A percentile compares a stretch with the other conserved stretches of the same genome.
phyloP scores from a whole-genome alignment of 2,888 invertebrate genomes.

The Xylophagus ater region DNA sequence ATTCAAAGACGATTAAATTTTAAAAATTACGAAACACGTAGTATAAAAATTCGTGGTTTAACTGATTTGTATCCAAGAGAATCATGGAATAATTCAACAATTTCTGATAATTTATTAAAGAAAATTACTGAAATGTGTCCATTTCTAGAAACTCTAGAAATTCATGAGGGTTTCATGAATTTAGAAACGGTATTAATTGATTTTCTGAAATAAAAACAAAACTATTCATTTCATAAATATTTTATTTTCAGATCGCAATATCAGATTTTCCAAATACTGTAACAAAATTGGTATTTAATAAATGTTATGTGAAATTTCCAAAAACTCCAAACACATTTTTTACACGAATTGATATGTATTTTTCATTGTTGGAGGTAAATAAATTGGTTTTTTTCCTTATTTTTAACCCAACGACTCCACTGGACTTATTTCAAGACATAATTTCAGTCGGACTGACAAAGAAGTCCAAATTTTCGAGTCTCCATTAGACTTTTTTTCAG shows the following conservation, averaged over 20 bases:
- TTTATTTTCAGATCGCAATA: conserved; percentile 46
- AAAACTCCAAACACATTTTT: conserved; percentile 31
- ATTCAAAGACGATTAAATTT: conserved; percentile 29
- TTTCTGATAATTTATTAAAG: conserved; percentile 27
- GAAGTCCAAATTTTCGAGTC: too few species aligned
- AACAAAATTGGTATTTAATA: conserved; percentile 43
- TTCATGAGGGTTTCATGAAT: conserved; percentile 34
- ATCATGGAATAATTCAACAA: conserved; percentile 19
- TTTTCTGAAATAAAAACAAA: neutral
- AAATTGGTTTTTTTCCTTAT: neutral
- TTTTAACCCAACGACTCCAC: too few species aligned
- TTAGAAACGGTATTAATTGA: conserved; percentile 27
- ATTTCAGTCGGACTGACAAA: too few species aligned
- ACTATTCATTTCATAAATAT: neutral
- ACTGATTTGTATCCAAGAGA: conserved; percentile 23
- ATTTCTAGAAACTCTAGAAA: conserved; percentile 26
- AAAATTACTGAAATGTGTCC: conserved; percentile 27
- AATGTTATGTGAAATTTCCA: conserved; percentile 29
- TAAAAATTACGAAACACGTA: conserved; percentile 28
- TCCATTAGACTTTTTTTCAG: too few species aligned
- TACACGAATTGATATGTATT: conserved; percentile 31
- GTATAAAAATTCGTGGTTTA: conserved; percentile 32
- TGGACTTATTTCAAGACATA: too few species aligned
- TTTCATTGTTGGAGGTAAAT: conserved; percentile 29
- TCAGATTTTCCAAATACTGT: conserved; percentile 52